Evolutionary conservation across 1,140 invertebrate genomes (phyloP), one percentile per base, ranked within the genome.

Genomic region (Camponotus vicinus): DNA sequence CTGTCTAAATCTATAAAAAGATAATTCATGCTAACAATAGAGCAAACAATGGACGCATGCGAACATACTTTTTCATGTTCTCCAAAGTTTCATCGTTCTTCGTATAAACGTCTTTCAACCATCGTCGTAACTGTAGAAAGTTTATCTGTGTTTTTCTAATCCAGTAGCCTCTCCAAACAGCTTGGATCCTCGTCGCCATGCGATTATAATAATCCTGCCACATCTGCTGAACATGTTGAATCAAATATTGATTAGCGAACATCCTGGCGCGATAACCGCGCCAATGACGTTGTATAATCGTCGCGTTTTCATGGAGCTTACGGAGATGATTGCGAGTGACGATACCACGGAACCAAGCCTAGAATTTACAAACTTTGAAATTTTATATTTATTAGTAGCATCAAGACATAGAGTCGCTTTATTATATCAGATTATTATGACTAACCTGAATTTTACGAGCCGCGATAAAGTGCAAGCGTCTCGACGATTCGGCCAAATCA

Each of bases 381-480:
- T 52, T 27, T 11, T 15, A 40, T 59, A 57, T 13, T 21, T 71
- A 21, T 45, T 69, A 42, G 37, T 18, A 6, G 6, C 6, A 0
- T 27, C 37, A 1, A 21, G 0, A 27, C 15, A 63, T 21, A 73
- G 1, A 21, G 6, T 66, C 5, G 13, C 2, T 18, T 69, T 18
- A n/a, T 11, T 11, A 45, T 45, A 1, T 2, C 13, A 13, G 8
- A 49, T 82, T 42, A 34, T 57, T 42, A 21, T 71, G 3, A 71
- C 52, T 83, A 87, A 93, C 92, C 89, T 93, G 93, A 89, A 93
- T 93, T 76, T 89, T 93, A 45, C 92, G 85, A 3, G 92, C 92
- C 1, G 89, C 86, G 61, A 92, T 79, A 55, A 92, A 93, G 1
- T 85, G 34, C 18, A 70, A 61, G 57, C 57, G 87, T 42, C 87